These are phyloP conservation scores for Glyphotaelius pellucidus DNA, from an alignment of 2,888 invertebrate genomes.

Conservation along the genomic window DNA sequence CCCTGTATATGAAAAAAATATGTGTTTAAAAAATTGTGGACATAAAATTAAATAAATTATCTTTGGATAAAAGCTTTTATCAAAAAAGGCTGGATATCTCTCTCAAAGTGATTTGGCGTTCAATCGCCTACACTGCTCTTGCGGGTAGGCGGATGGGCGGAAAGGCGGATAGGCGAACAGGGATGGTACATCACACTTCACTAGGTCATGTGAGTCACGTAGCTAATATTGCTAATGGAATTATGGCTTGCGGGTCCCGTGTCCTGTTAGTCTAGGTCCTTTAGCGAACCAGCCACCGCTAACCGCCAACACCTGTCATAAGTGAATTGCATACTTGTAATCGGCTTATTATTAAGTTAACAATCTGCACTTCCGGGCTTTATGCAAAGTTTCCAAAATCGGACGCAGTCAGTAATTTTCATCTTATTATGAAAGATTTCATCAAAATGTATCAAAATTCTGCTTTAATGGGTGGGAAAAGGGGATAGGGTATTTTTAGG, in stretches of 20 bases:
- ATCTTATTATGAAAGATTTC: too few relatives aligned
- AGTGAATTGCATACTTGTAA: background rate
- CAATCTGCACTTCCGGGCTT: too few relatives aligned
- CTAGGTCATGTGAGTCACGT: slow-evolving; percentile 14
- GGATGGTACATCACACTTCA: background rate
- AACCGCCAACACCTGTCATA: background rate
- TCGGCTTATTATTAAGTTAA: background rate
- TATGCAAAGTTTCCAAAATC: too few relatives aligned
- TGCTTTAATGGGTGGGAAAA: too few relatives aligned
- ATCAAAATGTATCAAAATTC: too few relatives aligned
- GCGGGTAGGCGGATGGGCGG: background rate
- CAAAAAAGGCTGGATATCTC: background rate
- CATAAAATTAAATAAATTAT: too few relatives aligned
- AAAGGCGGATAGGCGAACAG: background rate
- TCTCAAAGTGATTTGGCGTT: background rate
- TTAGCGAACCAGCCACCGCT: background rate
- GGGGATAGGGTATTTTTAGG: too few relatives aligned
- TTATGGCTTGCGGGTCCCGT: slow-evolving; percentile 17
- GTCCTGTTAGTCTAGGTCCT: slow-evolving; percentile 3
- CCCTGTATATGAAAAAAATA: too few relatives aligned
- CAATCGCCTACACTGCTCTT: background rate
- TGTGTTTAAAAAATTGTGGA: too few relatives aligned
- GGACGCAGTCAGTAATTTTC: too few relatives aligned
- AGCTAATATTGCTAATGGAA: slow-evolving; percentile 43
- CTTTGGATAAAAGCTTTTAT: too few relatives aligned